A percentile compares a stretch with the other conserved stretches of the same genome.
phyloP scores from a whole-genome alignment of 1,140 invertebrate genomes.

The Drosophila ercepeae region DNA sequence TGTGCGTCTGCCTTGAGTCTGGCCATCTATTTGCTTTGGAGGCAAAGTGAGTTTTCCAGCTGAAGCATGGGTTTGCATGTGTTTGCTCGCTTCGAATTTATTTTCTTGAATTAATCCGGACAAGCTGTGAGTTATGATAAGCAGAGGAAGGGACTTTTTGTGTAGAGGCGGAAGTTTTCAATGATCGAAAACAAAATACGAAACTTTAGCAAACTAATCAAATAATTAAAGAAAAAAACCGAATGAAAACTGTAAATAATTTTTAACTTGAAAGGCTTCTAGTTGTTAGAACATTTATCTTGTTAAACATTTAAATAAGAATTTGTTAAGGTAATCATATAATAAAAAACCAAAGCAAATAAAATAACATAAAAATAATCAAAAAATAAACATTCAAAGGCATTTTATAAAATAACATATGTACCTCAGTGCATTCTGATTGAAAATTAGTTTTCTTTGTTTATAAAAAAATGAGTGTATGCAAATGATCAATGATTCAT shows the following conservation, averaged over 20 bases:
- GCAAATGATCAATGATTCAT: conserved; percentile 11
- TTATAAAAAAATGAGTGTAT: background rate
- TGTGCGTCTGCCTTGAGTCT: conserved; percentile 39
- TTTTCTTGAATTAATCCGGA: conserved; percentile 26
- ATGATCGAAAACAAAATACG: background rate
- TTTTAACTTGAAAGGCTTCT: too few species aligned
- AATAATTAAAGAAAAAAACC: background rate
- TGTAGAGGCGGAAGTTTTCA: conserved; percentile 27
- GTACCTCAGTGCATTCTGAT: too few species aligned
- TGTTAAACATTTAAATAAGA: background rate
- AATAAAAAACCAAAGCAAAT: too few species aligned
- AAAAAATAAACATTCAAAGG: too few species aligned
- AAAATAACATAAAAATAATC: background rate
- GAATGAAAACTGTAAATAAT: background rate
- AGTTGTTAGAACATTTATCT: background rate
- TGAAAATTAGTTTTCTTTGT: too few species aligned
- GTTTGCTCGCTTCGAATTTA: conserved; percentile 14
- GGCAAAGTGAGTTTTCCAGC: conserved; percentile 61
- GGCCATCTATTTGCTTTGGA: conserved; percentile 67
- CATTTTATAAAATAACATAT: too few species aligned
- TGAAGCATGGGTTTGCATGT: conserved; percentile 1
- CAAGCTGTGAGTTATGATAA: conserved; percentile 32
- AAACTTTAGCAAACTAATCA: background rate
- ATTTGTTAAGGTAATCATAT: background rate
- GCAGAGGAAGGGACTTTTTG: conserved; percentile 8